These are phyloP conservation scores for Trematomus loennbergii DNA, from an alignment of 2,113 vertebrate species.

Conservation along the genomic window DNA sequence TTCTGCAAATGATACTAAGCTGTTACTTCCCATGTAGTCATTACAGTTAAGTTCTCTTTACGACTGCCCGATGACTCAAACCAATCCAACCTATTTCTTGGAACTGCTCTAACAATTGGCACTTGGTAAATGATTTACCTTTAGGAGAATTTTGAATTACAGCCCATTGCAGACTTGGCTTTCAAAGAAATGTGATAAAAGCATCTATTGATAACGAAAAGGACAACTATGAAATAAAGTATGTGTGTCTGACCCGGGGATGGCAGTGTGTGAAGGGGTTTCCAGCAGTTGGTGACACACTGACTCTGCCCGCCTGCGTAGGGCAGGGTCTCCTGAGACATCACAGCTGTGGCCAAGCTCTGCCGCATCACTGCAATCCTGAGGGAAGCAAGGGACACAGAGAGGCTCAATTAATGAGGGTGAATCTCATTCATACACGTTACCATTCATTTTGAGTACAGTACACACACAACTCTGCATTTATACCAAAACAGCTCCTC, in stretches of 20 bases:
- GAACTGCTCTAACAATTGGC: neutral
- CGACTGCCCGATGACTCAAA: neutral
- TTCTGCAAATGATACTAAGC: neutral
- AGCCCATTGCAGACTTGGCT: neutral
- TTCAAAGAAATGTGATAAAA: neutral
- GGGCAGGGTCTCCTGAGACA: constrained; percentile 5
- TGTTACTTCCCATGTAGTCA: too few species aligned
- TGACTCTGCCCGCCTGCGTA: constrained; percentile 72
- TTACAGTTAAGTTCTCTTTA: neutral
- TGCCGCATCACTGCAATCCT: constrained; percentile 84
- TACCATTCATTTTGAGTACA: neutral
- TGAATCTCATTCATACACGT: neutral
- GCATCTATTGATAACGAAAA: neutral
- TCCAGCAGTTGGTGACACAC: constrained; percentile 84
- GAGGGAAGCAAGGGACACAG: neutral
- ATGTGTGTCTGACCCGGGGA: constrained; percentile 78
- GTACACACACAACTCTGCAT: neutral
- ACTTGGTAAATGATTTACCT: neutral
- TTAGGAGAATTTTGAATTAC: neutral
- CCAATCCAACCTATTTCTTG: neutral
- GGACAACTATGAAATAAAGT: neutral
- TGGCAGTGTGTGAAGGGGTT: constrained; percentile 87
- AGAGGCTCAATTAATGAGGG: neutral
- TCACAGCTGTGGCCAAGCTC: constrained; percentile 84
- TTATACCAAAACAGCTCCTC: neutral